Conservation (phyloP, 2,113 vertebrate genomes). For the Balaeniceps rex region DNA sequence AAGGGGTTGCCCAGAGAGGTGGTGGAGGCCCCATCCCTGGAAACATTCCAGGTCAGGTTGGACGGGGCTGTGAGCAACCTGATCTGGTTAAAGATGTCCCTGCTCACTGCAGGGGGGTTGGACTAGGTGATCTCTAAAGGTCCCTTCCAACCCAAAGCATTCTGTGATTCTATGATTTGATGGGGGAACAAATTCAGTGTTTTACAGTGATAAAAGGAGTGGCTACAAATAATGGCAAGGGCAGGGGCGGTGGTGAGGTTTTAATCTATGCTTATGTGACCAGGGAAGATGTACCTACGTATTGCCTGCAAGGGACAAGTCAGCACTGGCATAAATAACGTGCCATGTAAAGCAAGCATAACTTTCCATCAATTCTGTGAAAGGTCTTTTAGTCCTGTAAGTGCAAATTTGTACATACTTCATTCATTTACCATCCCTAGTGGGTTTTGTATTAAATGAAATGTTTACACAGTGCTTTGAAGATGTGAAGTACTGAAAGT, state of each 20-base stretch:
- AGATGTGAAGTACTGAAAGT: slow-evolving; percentile 23
- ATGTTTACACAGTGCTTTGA: slow-evolving; percentile 47
- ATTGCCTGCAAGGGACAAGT: neutral
- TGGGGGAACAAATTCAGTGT: neutral
- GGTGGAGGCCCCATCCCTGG: no score
- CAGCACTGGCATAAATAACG: neutral
- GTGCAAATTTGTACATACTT: neutral
- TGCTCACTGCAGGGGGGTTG: no score
- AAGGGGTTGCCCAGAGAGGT: no score
- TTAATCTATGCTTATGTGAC: neutral
- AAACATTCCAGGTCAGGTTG: no score
- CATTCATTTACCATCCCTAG: slow-evolving; percentile 15
- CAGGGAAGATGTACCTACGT: neutral
- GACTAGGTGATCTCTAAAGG: no score
- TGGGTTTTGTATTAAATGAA: slow-evolving; percentile 26
- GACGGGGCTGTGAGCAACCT: no score
- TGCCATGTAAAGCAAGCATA: neutral
- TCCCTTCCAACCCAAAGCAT: no score
- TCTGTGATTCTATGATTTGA: no score
- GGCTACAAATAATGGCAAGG: neutral
- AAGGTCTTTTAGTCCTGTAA: slow-evolving; percentile 14
- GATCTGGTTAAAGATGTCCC: no score
- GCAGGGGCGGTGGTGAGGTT: neutral
- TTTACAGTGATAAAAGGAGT: neutral
- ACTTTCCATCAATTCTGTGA: neutral